Conservation (phyloP, 2,888 invertebrate species). For the Pheosia gnoma region DNA sequence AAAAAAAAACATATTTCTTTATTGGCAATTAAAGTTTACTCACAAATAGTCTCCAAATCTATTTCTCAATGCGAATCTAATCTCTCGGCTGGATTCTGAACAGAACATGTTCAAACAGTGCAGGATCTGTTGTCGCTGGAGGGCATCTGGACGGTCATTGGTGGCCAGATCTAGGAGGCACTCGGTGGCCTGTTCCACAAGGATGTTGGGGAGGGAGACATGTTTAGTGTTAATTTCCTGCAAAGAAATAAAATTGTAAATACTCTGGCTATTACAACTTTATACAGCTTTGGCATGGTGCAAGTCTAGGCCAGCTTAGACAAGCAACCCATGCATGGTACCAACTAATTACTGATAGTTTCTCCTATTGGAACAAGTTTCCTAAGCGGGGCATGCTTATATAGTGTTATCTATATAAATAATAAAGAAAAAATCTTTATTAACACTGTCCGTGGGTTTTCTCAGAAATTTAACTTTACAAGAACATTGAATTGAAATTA, state of each 20-base stretch:
- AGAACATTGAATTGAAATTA: no score
- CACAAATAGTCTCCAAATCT: constrained; percentile 63
- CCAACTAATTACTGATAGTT: no score
- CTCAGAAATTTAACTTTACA: no score
- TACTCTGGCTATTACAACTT: neutral
- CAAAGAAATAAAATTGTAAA: constrained; percentile 4
- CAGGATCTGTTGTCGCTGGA: constrained; percentile 56
- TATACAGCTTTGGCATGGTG: no score
- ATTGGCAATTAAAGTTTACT: constrained; percentile 32
- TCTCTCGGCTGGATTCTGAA: constrained; percentile 54
- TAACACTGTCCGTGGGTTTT: no score
- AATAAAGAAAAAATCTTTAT: no score
- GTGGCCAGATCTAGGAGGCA: constrained; percentile 60
- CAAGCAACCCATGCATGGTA: no score
- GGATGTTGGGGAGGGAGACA: constrained; percentile 43
- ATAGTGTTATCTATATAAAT: no score
- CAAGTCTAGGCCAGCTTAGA: no score
- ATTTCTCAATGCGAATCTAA: constrained; percentile 51
- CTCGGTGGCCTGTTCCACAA: constrained; percentile 58
- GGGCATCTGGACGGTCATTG: constrained; percentile 37
- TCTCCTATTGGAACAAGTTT: no score
- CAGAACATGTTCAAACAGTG: constrained; percentile 59
- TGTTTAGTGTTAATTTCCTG: constrained; percentile 60
- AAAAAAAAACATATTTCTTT: no score
- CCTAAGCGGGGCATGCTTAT: no score